Base-by-base conservation (phyloP, 2,797 vertebrate species). In the Coreius guichenoti region DNA sequence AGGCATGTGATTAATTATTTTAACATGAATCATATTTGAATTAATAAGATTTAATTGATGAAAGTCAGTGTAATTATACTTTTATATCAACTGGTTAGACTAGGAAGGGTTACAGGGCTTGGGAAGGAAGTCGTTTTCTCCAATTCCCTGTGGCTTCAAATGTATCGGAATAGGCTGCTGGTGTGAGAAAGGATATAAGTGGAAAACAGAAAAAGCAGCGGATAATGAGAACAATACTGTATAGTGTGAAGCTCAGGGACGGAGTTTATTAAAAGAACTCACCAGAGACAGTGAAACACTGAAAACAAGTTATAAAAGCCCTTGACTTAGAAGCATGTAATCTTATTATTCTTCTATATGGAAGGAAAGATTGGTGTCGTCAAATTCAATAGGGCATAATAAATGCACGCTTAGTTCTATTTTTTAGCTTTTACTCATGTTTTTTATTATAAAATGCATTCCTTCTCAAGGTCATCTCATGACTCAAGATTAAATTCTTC, bases 171-270 rank as follows among this genome's bases (percentile, higher is more conserved):
- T 36, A 36, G 65, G 54, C 17, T 72, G 54, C 17, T 72, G 21
- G 39, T 26, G 19, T 84, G 75, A 72, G 75, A 89, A 90, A 91
- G 80, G 68, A 82, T 82, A 45, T 72, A 26, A 81, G 88, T 73
- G 86, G 80, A 91, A 89, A 91, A 91, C 91, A 93, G 92, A 93
- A 91, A 82, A 26, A 68, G 87, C 65, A 91, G 94, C 93, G 94
- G 93, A 80, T 80, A 65, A 79, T 94, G 91, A 86, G 74, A 76
- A 72, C 84, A 87, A 81, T 79, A 61, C 87, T 86, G 88, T 87
- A 91, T 29, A 29, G 92, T 51, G 82, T 92, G 88, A 91, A 91
- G 78, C 87, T 4, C 63, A 86, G 91, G 84, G 68, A 69, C 16
- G 5, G 0, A 12, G 82, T 89, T 93, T 94, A 93, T 93, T 91